Evolutionary conservation across 2,113 vertebrate species (phyloP), one percentile per base, ranked within the genome.

Genomic region (Xerus inauris): DNA sequence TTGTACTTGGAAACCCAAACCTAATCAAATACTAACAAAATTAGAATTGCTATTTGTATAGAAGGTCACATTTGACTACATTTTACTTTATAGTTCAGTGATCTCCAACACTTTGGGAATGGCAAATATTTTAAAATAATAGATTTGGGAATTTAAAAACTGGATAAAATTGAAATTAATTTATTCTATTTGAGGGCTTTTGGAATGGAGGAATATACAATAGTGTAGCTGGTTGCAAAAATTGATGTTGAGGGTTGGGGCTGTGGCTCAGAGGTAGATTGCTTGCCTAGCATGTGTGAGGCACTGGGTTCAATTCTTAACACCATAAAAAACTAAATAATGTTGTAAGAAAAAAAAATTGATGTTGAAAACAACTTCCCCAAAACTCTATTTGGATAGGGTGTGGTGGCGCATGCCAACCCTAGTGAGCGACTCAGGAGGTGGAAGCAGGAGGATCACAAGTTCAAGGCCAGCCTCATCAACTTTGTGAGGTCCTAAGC

Each of bases 91-190:
- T 51, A 88, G 51, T n/a, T 94, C 81, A 62, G 20, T 42, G 35
- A 42, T 79, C 35, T 62, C 77, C 6, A 85, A 8, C 17, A 51
- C 35, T 95, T 91, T n/a, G 57, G 42, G 24, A 2, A 62, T 95
- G 45, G 49, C 28, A 88, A n/a, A 94, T 82, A 76, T 71, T 91
- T 22, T 57, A 87, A 91, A 94, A 77, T 92, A 92, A 65, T 64
- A 71, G 28, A 8, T 26, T 83, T n/a, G 12, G 79, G 7, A 32
- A 57, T 81, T 76, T 77, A 80, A 87, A 94, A 95, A 69, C 35
- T 92, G n/a, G 32, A 57, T 65, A 59, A 40, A 83, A 83, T 87
- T 71, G 59, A 91, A 93, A 92, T 59, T 81, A n/a, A 28, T 86
- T 38, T 83, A 45, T 81, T 71, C 85, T 93, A 87, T 24, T 94